Evolutionary conservation across 2,888 invertebrate species (phyloP).

Genomic region (Campaea margaritaria): DNA sequence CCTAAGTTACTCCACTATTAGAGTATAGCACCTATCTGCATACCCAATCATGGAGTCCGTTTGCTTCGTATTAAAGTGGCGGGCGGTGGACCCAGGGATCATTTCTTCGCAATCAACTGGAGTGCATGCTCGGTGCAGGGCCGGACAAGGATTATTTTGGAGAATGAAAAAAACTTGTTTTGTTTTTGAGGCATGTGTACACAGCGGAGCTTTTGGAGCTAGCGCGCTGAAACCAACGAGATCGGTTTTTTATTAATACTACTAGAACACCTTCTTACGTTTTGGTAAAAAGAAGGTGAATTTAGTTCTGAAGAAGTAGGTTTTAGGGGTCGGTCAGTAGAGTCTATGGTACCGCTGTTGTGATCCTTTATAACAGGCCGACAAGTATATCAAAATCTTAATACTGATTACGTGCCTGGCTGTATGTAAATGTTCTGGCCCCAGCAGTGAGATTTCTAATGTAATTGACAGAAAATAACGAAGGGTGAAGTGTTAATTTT

Average conservation of each 20-base stretch:
- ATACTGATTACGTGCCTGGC: constrained; percentile 26
- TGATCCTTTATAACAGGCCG: too few relatives aligned
- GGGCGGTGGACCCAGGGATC: constrained; percentile 29
- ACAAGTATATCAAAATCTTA: too few relatives aligned
- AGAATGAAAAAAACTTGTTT: too few relatives aligned
- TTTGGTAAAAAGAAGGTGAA: too few relatives aligned
- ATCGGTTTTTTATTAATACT: too few relatives aligned
- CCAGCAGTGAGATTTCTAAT: constrained; percentile 71
- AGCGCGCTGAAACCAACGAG: too few relatives aligned
- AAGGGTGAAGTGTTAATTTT: constrained; percentile 46
- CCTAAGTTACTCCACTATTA: constrained; percentile 5
- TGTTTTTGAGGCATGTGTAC: too few relatives aligned
- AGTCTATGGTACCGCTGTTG: too few relatives aligned
- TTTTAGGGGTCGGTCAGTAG: too few relatives aligned
- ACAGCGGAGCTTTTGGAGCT: too few relatives aligned
- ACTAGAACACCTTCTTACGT: too few relatives aligned
- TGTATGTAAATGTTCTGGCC: constrained; percentile 64
- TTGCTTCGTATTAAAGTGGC: constrained; percentile 25
- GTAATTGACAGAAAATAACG: constrained; percentile 70
- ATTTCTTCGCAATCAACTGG: constrained; percentile 63
- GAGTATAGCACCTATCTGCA: constrained; percentile 17
- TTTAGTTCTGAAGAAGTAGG: too few relatives aligned
- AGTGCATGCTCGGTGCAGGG: constrained; percentile 58
- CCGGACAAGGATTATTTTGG: constrained; percentile 1
- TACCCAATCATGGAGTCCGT: constrained; percentile 5